Evolutionary conservation across 2,797 vertebrate species (phyloP), one percentile per base, ranked within the genome.

Genomic region (Decapterus maruadsi): DNA sequence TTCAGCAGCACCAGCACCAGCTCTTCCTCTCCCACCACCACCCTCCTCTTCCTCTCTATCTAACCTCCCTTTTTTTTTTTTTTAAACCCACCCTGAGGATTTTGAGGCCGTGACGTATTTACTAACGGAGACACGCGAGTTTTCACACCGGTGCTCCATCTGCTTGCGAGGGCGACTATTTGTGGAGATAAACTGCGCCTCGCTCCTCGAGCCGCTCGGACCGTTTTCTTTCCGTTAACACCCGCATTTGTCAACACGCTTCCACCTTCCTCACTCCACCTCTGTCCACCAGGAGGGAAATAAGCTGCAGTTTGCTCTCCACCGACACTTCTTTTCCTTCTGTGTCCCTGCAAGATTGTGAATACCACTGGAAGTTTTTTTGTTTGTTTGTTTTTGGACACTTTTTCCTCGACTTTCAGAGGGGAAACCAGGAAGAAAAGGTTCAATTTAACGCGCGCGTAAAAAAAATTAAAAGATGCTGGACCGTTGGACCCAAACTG

Each of bases 101-200:
- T 93, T 84, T 90, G 85, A 89, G 77, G 77, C 85, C 84, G 91
- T 92, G 94, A 93, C 93, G 94, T 93, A 85, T 96, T 95, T 95
- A 93, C 94, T 80, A 26, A 92, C 96, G 84, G 82, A 60, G 77
- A 76, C 79, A 82, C 88, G 96, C 84, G 89, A 96, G 88, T 97
- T 97, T 96, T 97, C 96, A 91, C 97, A 96, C 93, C 67, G 75
- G 80, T 77, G 89, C 93, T 94, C 90, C 90, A 96, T 88, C 87
- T 92, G 94, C 89, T 82, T 87, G 85, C 92, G 92, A 90, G 89
- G 83, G 90, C 78, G 91, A 91, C 84, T 93, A 89, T 92, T 85
- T 92, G 94, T 86, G 93, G 85, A 90, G 92, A 93, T 91, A 92
- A 94, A 92, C 93, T 91, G 93, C 94, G 92, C 89, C 89, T 86